Evolutionary conservation across 2,888 invertebrate genomes (phyloP), one percentile per base, ranked within the genome.

Genomic region (Masnerella sp.): DNA sequence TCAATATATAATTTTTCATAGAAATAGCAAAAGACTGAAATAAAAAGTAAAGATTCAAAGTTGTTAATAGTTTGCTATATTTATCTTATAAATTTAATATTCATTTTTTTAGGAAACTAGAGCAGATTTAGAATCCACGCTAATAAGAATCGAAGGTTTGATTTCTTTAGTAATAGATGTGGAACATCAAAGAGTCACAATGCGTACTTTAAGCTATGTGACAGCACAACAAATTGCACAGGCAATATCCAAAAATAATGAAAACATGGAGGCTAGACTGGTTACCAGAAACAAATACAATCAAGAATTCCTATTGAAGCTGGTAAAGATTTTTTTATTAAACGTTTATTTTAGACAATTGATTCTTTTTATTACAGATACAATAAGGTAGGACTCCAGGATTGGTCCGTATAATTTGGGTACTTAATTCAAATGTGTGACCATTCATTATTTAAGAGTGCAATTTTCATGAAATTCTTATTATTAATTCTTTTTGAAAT

Each of bases 131-230:
- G 88, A 88, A 78, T 80, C 81, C 42, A 85, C 84, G 54, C 76
- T 88, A 54, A 85, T 88, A 67, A 83, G 87, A 76, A 83, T 88
- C 42, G 85, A 87, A 75, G 88, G 88, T 58, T 79, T 88, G 18
- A 81, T 88, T 54, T 88, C 88, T 3, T 80, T 88, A 17, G 87
- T 88, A 12, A 83, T 87, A 7, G 88, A 88, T 72, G 87, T 88
- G 8, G 86, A 87, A 77, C 88, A 88, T 78, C 88, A 88, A 45
- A 80, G 88, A 59, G 88, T 86, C 43, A 87, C 87, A n/a, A 88
- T 88, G 84, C 84, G 88, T 54, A 86, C 87, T n/a, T 76, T 88
- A 56, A 82, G 78, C 52, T 85, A 82, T 68, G 84, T 88, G 9
- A 85, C 85, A 7, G 83, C 88, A 0, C 85, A 85, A 75, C 85